These are phyloP conservation scores for Epirrhoe tristata DNA, from an alignment of 2,888 invertebrate species.

Conservation along the genomic window DNA sequence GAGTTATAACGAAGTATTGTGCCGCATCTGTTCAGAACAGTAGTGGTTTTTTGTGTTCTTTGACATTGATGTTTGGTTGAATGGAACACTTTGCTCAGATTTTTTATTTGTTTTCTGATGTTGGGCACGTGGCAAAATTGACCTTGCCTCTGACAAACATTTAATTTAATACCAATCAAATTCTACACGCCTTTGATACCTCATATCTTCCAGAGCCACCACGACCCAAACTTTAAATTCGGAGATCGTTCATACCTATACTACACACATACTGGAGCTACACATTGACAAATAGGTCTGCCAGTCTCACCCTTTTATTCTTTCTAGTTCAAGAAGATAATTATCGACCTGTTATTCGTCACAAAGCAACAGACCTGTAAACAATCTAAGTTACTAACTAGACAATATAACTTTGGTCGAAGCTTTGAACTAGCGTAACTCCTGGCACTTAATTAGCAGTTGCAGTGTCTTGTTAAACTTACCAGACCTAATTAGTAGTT, in stretches of 20 bases:
- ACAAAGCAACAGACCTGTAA: background rate
- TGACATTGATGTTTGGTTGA: slow-evolving; percentile 50
- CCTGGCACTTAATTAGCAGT: slow-evolving; percentile 42
- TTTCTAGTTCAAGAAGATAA: background rate
- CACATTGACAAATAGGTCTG: too few relatives aligned
- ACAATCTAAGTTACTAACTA: slow-evolving; percentile 41
- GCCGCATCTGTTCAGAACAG: slow-evolving; percentile 67
- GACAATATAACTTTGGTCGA: slow-evolving; percentile 65
- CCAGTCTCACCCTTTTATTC: too few relatives aligned
- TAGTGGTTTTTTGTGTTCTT: slow-evolving; percentile 61
- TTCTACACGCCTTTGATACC: too few relatives aligned
- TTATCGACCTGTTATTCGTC: background rate
- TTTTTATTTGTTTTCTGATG: background rate
- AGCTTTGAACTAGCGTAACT: slow-evolving; percentile 29
- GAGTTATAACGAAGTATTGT: slow-evolving; percentile 74
- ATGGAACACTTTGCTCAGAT: slow-evolving; percentile 1
- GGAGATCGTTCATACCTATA: too few relatives aligned
- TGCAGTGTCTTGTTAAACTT: slow-evolving; percentile 68
- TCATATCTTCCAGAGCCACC: too few relatives aligned
- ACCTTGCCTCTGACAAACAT: too few relatives aligned
- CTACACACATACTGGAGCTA: too few relatives aligned
- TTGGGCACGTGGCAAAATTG: too few relatives aligned
- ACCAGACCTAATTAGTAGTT: slow-evolving; percentile 70
- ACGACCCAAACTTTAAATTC: too few relatives aligned
- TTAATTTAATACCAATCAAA: too few relatives aligned